Percentiles rank a stretch among this genome's conserved stretches.
Evolutionary conservation across 1,140 invertebrate species (phyloP).

Genomic region (Brachionus koreanus): DNA sequence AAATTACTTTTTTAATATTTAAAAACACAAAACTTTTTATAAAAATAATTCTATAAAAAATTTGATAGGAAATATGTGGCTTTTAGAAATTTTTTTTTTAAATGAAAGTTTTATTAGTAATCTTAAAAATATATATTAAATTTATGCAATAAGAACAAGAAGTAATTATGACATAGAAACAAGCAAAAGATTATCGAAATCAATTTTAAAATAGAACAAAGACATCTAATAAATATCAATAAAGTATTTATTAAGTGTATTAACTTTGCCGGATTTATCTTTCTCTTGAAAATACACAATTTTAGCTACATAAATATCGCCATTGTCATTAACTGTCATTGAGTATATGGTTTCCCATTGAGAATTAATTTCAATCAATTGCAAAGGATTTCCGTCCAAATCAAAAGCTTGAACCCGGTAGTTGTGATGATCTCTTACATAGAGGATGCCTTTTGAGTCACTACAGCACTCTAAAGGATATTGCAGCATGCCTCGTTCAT

Average conservation of each 20-base stretch:
- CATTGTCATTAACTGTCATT: slow-evolving; percentile 31
- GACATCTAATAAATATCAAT: slow-evolving; percentile 37
- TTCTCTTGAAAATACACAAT: slow-evolving; percentile 20
- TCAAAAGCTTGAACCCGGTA: slow-evolving; percentile 35
- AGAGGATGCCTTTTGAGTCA: slow-evolving; percentile 12
- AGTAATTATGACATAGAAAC: not conserved
- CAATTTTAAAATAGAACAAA: not conserved
- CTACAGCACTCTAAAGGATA: slow-evolving; percentile 38
- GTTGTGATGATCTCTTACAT: slow-evolving; percentile 42
- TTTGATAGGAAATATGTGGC: too few species aligned
- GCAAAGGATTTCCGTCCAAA: not conserved
- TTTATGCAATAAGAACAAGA: not conserved
- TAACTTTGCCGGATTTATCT: not conserved
- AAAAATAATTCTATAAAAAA: too few species aligned
- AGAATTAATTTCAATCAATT: slow-evolving; percentile 30
- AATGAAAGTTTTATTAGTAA: too few species aligned
- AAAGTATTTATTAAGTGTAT: slow-evolving; percentile 39
- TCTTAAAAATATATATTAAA: not conserved
- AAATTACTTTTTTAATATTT: too few species aligned
- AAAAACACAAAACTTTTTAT: too few species aligned
- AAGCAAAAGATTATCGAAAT: not conserved
- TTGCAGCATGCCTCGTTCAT: slow-evolving; percentile 25
- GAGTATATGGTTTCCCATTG: slow-evolving; percentile 38
- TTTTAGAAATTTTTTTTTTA: too few species aligned
- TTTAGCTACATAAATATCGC: slow-evolving; percentile 43